Evolutionary conservation across 2,113 vertebrate species (phyloP).

Genomic region (Genyomyrus donnyi): DNA sequence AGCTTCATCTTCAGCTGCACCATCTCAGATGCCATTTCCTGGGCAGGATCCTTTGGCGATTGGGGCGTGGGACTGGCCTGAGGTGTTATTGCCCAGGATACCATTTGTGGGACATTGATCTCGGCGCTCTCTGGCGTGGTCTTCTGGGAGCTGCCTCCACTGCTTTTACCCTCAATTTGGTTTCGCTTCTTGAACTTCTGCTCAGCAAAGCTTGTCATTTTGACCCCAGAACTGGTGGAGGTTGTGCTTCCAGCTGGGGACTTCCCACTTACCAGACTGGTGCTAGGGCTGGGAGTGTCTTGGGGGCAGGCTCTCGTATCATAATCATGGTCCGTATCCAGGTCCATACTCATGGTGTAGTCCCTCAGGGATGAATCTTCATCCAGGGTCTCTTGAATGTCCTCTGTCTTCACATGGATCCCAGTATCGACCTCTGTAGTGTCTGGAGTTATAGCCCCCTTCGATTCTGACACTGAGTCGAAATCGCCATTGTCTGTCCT

Average conservation of each 20-base stretch:
- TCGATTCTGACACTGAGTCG: constrained; percentile 69
- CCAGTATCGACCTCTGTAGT: constrained; percentile 89
- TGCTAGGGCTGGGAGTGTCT: constrained; percentile 72
- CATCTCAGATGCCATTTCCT: constrained; percentile 92
- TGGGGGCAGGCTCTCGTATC: constrained; percentile 57
- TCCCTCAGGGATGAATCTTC: constrained; percentile 93
- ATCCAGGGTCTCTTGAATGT: constrained; percentile 85
- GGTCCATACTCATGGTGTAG: constrained; percentile 88
- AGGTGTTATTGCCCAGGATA: constrained; percentile 81
- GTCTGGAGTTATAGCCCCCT: constrained; percentile 72
- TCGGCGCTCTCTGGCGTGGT: constrained; percentile 91
- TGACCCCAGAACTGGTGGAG: constrained; percentile 70
- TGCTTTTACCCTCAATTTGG: constrained; percentile 72
- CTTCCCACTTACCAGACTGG: constrained; percentile 72
- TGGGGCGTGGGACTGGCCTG: constrained; percentile 68
- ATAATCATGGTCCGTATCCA: constrained; percentile 80
- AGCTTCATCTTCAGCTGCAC: constrained; percentile 88
- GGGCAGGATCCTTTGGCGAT: constrained; percentile 74
- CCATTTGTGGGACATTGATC: constrained; percentile 75
- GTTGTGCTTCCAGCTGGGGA: constrained; percentile 72
- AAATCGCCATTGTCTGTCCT: constrained; percentile 45
- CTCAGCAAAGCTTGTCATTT: constrained; percentile 94
- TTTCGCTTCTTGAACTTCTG: constrained; percentile 83
- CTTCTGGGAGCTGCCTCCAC: constrained; percentile 79
- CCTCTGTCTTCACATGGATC: constrained; percentile 86